These are phyloP conservation scores for Junonia oenone DNA, from an alignment of 2,888 invertebrate genomes.

Conservation along the genomic window DNA sequence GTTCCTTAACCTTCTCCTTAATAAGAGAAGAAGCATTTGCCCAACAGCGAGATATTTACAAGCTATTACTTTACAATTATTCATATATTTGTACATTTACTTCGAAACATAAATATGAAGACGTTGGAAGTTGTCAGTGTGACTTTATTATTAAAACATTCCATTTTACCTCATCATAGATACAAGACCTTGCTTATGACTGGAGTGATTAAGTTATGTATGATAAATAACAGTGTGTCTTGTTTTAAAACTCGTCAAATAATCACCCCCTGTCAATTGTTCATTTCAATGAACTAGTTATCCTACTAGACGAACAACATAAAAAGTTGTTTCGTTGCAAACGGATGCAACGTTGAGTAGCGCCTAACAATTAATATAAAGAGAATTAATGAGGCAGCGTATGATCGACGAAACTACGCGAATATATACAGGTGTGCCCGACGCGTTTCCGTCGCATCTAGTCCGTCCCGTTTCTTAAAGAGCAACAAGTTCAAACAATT, in stretches of 20 bases:
- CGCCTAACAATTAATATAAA: constrained; percentile 61
- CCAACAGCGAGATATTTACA: too few relatives aligned
- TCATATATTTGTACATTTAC: too few relatives aligned
- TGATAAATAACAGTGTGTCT: constrained; percentile 22
- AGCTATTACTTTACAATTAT: too few relatives aligned
- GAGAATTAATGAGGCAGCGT: constrained; percentile 42
- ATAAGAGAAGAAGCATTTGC: too few relatives aligned
- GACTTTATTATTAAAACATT: constrained; percentile 12
- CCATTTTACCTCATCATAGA: constrained; percentile 12
- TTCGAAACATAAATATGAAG: not conserved
- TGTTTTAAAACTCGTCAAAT: constrained; percentile 25
- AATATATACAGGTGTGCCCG: constrained; percentile 57
- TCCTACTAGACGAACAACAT: constrained; percentile 39
- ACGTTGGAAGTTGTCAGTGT: not conserved
- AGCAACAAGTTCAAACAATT: constrained; percentile 57
- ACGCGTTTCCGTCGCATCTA: constrained; percentile 51
- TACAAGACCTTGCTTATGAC: constrained; percentile 17
- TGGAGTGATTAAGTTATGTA: constrained; percentile 20
- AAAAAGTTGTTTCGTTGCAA: constrained; percentile 56
- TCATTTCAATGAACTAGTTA: constrained; percentile 31
- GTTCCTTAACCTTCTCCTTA: too few relatives aligned
- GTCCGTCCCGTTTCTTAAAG: constrained; percentile 48
- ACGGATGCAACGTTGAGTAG: constrained; percentile 58
- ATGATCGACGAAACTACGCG: constrained; percentile 49
- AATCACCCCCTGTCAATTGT: constrained; percentile 28